Evolutionary conservation across 2,113 vertebrate genomes (phyloP).

Genomic region (Actenoides lindsayi): DNA sequence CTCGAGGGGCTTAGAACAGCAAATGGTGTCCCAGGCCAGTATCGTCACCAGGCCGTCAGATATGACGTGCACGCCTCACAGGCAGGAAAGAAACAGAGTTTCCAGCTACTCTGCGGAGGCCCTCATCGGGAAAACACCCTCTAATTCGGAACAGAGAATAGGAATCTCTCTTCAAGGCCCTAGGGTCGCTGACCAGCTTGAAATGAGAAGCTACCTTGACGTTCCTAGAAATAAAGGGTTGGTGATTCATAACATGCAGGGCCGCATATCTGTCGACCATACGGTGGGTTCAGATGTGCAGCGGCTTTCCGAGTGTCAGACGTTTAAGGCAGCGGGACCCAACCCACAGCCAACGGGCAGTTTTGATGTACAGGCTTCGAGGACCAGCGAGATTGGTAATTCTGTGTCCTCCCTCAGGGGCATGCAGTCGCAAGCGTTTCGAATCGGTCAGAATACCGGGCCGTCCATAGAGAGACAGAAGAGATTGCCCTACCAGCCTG

Average conservation of each 20-base stretch:
- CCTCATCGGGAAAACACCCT: conserved; percentile 92
- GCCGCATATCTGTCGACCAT: conserved; percentile 84
- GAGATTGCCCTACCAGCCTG: conserved; percentile 84
- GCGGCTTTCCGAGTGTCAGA: conserved; percentile 88
- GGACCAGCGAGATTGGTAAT: conserved; percentile 87
- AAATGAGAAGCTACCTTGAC: conserved; percentile 92
- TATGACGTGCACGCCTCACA: conserved; percentile 87
- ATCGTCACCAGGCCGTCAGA: conserved; percentile 89
- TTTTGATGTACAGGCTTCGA: conserved; percentile 91
- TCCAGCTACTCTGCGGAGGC: conserved; percentile 98
- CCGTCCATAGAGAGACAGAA: conserved; percentile 85
- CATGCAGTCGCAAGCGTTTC: conserved; percentile 89
- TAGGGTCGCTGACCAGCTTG: conserved; percentile 88
- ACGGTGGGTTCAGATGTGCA: conserved; percentile 82
- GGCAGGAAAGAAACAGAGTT: conserved; percentile 93
- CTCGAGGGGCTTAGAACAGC: conserved; percentile 90
- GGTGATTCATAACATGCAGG: conserved; percentile 87
- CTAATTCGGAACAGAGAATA: conserved; percentile 89
- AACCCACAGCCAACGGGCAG: conserved; percentile 80
- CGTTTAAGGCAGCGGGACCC: conserved; percentile 85
- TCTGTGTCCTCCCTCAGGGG: conserved; percentile 83
- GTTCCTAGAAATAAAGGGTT: conserved; percentile 88
- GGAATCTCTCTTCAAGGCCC: conserved; percentile 87
- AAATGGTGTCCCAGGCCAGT: conserved; percentile 90
- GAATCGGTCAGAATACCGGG: conserved; percentile 80